Percentiles rank a stretch among this genome's conserved stretches.
These are phyloP conservation scores for Apolygus lucorum DNA, from an alignment of 1,140 invertebrate species.

Conservation along the genomic window DNA sequence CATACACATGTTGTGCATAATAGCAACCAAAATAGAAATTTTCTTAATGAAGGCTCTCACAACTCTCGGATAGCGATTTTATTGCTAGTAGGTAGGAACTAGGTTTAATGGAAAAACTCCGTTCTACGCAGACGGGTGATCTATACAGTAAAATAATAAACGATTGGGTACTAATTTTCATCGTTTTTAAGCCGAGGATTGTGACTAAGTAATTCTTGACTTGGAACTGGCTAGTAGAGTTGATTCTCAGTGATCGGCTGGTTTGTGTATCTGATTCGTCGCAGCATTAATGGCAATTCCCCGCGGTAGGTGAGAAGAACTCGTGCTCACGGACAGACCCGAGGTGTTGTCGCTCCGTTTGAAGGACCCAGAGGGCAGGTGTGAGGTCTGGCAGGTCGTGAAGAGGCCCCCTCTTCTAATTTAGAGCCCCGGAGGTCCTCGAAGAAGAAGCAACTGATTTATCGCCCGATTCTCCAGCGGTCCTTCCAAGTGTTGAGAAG, in stretches of 20 bases:
- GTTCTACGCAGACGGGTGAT: too few relatives aligned
- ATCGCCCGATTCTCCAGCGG: constrained; percentile 9
- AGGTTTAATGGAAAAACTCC: too few relatives aligned
- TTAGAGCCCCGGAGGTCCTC: constrained; percentile 3
- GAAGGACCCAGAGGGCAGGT: neutral
- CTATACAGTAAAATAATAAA: too few relatives aligned
- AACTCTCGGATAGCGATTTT: too few relatives aligned
- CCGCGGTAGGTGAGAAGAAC: neutral
- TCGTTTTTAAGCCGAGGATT: too few relatives aligned
- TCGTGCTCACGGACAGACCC: neutral
- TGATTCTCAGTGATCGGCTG: neutral
- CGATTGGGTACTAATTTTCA: too few relatives aligned
- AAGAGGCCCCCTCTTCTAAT: neutral
- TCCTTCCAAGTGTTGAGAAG: neutral
- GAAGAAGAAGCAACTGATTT: constrained; percentile 10
- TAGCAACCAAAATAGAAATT: too few relatives aligned
- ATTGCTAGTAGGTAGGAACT: too few relatives aligned
- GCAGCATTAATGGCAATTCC: neutral
- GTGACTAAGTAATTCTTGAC: too few relatives aligned
- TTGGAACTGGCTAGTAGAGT: too few relatives aligned
- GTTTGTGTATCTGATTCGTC: neutral
- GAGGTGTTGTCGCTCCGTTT: neutral
- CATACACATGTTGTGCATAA: too few relatives aligned
- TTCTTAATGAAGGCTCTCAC: too few relatives aligned
- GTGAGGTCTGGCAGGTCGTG: constrained; percentile 3